Percentiles rank a stretch among this genome's conserved stretches.
phyloP scores from a whole-genome alignment of 2,113 vertebrate genomes.

The Cervus canadensis region DNA sequence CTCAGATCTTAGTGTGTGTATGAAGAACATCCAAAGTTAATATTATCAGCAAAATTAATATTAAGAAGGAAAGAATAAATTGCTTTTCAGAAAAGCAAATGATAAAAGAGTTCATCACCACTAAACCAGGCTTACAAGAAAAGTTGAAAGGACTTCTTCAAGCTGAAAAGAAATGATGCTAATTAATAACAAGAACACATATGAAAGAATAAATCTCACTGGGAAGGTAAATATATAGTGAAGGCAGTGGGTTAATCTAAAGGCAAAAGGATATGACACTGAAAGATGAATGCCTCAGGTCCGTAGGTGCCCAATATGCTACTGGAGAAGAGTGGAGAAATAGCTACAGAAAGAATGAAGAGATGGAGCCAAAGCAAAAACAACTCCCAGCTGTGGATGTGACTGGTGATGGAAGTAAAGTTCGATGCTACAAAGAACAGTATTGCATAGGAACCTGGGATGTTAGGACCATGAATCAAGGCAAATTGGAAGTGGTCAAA shows the following conservation, averaged over 20 bases:
- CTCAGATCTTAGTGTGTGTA: background rate
- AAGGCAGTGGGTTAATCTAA: background rate
- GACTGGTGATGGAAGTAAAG: background rate
- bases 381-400: background rate
- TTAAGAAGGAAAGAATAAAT: background rate
- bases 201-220: background rate
- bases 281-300: rapidly evolving
- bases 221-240: background rate
- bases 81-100: background rate
- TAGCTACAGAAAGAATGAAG: background rate
- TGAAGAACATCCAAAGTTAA: background rate
- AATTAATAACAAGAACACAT: background rate
- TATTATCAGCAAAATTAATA: background rate
- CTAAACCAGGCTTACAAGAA: background rate
- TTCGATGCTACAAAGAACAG: background rate
- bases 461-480: background rate
- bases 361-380: background rate
- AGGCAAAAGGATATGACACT: background rate
- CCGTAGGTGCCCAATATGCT: background rate
- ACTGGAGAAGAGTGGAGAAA: background rate
- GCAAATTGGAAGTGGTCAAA: background rate
- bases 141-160: background rate
- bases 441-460: background rate
- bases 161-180: background rate
- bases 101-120: background rate